Evolutionary conservation across 2,113 vertebrate genomes (phyloP).

Genomic region (Aegotheles bennettii): DNA sequence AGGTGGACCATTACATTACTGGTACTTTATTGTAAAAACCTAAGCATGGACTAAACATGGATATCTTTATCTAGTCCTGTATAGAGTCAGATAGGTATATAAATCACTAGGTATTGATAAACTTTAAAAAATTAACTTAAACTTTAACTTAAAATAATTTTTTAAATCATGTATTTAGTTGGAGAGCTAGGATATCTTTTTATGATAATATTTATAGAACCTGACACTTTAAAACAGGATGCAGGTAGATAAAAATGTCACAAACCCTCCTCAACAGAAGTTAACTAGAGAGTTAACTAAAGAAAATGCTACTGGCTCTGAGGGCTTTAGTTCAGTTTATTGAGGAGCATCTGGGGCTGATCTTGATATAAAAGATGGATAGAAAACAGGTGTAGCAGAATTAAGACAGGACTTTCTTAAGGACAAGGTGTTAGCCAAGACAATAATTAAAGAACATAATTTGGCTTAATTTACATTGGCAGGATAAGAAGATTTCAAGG

Average conservation of each 20-base stretch:
- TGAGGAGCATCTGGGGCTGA: background rate
- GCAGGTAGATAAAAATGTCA: background rate
- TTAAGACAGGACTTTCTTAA: background rate
- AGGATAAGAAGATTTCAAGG: background rate
- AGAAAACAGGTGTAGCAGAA: background rate
- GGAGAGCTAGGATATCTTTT: background rate
- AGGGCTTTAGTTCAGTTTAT: background rate
- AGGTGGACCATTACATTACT: background rate
- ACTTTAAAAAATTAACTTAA: no score
- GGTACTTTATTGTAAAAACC: background rate
- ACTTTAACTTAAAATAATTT: no score
- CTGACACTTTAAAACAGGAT: background rate
- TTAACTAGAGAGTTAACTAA: background rate
- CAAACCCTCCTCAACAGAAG: background rate
- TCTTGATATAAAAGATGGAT: background rate
- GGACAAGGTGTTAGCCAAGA: background rate
- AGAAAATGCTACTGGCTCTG: background rate
- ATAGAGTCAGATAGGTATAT: background rate
- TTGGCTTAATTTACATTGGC: background rate
- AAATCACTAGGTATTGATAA: background rate
- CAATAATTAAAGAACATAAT: background rate
- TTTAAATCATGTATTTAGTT: background rate
- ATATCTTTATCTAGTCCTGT: background rate
- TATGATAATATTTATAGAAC: background rate
- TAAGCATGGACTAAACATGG: background rate